A percentile compares a stretch with the other conserved stretches of the same genome.
These are phyloP conservation scores for Lypha dubia DNA, from an alignment of 2,888 invertebrate genomes.

Conservation along the genomic window DNA sequence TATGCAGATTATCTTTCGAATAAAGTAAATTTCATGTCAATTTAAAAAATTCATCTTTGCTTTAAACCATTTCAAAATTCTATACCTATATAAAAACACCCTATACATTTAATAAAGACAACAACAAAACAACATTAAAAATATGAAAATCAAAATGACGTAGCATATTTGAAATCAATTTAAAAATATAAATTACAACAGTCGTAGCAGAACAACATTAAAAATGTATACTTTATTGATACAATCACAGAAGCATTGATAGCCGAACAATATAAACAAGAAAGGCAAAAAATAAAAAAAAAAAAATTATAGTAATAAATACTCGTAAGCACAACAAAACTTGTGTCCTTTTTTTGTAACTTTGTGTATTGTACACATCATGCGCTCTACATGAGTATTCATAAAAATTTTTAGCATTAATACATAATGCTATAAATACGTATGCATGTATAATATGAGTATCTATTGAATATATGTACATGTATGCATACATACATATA, in stretches of 20 bases:
- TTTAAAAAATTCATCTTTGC: too few relatives aligned
- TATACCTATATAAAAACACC: too few relatives aligned
- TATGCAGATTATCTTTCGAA: too few relatives aligned
- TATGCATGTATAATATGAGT: neutral
- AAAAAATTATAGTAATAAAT: too few relatives aligned
- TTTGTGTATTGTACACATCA: conserved; percentile 31
- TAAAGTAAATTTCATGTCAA: too few relatives aligned
- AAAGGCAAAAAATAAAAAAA: neutral
- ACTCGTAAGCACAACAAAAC: neutral
- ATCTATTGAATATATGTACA: conserved; percentile 58
- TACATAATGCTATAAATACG: too few relatives aligned
- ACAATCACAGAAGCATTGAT: conserved; percentile 35
- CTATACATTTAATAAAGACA: too few relatives aligned
- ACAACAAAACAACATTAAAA: too few relatives aligned
- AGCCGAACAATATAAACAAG: conserved; percentile 32
- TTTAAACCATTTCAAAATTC: too few relatives aligned
- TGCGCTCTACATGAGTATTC: conserved; percentile 18
- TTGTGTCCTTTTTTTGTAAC: conserved; percentile 28
- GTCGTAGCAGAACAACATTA: conserved; percentile 54
- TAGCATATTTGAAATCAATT: conserved; percentile 61
- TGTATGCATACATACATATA: too few relatives aligned
- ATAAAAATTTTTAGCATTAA: neutral
- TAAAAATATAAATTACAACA: conserved; percentile 62
- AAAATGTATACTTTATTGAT: conserved; percentile 68
- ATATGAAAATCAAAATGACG: conserved; percentile 55